Evolutionary conservation across 2,797 vertebrate species (phyloP).

Genomic region (Muraenolepis orangiensis): DNA sequence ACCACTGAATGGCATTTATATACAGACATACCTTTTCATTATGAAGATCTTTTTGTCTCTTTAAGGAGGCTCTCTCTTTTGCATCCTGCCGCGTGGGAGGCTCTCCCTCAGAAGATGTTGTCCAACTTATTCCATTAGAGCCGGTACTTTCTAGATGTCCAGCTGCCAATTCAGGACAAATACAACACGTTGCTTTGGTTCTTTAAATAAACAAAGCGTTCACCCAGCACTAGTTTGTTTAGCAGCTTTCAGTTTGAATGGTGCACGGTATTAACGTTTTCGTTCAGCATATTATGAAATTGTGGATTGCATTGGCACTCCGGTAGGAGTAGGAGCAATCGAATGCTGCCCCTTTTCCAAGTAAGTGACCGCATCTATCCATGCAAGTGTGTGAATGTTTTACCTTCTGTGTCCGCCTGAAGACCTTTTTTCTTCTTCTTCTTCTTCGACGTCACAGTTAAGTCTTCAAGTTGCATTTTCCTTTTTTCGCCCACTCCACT

Average conservation of each 20-base stretch:
- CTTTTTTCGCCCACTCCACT: slow-evolving; percentile 45
- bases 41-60: slow-evolving; percentile 83
- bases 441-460: slow-evolving; percentile 11
- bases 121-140: slow-evolving; percentile 79
- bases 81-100: slow-evolving; percentile 54
- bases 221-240: neutral
- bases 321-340: no score
- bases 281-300: neutral
- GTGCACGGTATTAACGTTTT: neutral
- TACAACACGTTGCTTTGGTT: neutral
- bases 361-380: no score
- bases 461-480: slow-evolving; percentile 32
- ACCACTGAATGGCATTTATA: neutral
- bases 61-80: slow-evolving; percentile 72
- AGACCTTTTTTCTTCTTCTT: slow-evolving; percentile 51
- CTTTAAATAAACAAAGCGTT: neutral
- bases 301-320: neutral
- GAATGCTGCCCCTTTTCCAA: no score
- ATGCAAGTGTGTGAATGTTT: neutral
- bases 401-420: slow-evolving; percentile 46
- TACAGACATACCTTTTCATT: slow-evolving; percentile 80
- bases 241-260: neutral
- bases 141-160: slow-evolving; percentile 23
- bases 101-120: slow-evolving; percentile 77
- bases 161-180: slow-evolving; percentile 15